Base-by-base conservation (phyloP, 2,113 vertebrate species). In the Pogonocichla stellata region DNA sequence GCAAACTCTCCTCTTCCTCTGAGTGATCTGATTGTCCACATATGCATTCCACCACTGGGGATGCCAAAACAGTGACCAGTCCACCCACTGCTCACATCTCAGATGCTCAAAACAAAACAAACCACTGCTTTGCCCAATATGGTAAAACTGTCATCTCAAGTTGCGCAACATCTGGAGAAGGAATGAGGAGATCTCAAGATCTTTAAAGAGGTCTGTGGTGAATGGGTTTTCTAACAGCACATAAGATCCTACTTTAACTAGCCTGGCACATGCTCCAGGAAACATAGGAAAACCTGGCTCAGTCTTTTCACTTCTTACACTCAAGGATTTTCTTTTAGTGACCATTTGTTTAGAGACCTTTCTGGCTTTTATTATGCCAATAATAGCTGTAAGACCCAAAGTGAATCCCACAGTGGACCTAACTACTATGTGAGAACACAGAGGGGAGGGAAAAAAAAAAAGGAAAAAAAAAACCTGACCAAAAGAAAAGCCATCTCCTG, bases 61-160 rank as follows among this genome's bases (percentile, higher is more conserved):
- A 95, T 96, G 83, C 94, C 96, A 92, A 45, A 96, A 93, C n/a
- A 78, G 73, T 96, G 95, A 97, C 60, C 69, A 93, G 80, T 94
- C 31, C 73, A 86, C 40, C 54, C 81, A 92, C 45, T 53, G 61
- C 70, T 61, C 4, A 6, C 61, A 85, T 64, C 88, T 80, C 40
- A 69, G 79, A 75, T 13, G 36, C 53, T 91, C 88, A 57, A 79
- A 85, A 51, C 36, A 88, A 73, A 94, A 0, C 43, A 81, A 87
- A 80, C 28, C 54, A 82, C 8, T 0, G n/a, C 42, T 90, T 96
- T 93, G 73, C 92, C 87, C 93, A 96, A 93, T 93, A 94, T 82
- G 92, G 95, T 91, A 90, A 94, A 94, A 72, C 38, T 48, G 47
- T 48, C 2, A 3, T 56, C 69, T 79, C 6, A 1, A 47, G 51